These are phyloP conservation scores for Caenorhabditis uteleia DNA, from an alignment of 2,888 invertebrate species.

Conservation along the genomic window DNA sequence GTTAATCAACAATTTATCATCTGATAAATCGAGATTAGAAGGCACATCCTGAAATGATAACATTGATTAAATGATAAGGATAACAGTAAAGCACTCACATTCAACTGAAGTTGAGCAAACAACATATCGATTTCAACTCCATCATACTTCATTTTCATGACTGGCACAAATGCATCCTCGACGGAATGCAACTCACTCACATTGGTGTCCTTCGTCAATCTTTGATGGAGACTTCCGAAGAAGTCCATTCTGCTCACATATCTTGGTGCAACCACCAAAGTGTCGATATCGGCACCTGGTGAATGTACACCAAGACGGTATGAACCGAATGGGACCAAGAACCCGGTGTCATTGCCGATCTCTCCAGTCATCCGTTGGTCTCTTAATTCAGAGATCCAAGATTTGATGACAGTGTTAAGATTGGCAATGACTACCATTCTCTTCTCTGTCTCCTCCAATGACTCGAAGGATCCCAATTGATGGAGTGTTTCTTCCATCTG, in stretches of 20 bases:
- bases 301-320: slow-evolving; percentile 90
- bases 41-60: slow-evolving; percentile 72
- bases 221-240: slow-evolving; percentile 91
- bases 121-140: slow-evolving; percentile 96
- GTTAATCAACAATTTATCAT: slow-evolving; percentile 89
- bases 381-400: no score
- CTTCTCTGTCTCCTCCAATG: no score
- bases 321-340: slow-evolving; percentile 98
- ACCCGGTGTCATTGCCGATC: no score
- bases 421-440: no score
- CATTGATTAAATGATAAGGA: no score
- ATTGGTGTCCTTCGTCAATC: slow-evolving; percentile 80
- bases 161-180: slow-evolving; percentile 97
- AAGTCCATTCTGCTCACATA: slow-evolving; percentile 93
- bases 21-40: slow-evolving; percentile 85
- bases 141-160: slow-evolving; percentile 98
- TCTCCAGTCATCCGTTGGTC: no score
- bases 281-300: slow-evolving; percentile 97
- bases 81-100: slow-evolving; percentile 79
- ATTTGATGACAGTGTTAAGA: no score
- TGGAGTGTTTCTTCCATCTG: no score
- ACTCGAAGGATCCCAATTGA: no score
- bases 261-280: slow-evolving; percentile 93
- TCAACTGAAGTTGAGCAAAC: slow-evolving; percentile 91
- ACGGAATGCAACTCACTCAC: slow-evolving; percentile 78